Conservation (phyloP, 2,113 vertebrate species). For the Cottus gobio region DNA sequence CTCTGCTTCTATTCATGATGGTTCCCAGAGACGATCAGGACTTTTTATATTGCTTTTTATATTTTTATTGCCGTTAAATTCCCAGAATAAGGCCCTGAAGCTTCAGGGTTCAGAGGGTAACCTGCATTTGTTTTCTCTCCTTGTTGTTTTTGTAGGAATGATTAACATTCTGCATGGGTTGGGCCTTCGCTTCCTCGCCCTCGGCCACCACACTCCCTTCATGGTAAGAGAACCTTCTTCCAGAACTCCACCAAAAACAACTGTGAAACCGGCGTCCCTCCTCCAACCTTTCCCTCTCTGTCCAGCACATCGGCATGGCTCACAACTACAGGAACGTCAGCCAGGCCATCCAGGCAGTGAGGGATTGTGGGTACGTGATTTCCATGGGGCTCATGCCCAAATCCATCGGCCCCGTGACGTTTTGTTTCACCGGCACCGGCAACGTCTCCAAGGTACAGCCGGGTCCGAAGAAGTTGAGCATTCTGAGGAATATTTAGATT, state of each 20-base stretch:
- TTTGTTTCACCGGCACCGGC: slow-evolving; percentile 97
- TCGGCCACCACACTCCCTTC: slow-evolving; percentile 97
- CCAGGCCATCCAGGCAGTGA: slow-evolving; percentile 96
- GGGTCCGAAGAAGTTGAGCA: not conserved
- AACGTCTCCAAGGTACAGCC: slow-evolving; percentile 95
- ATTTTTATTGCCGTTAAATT: too few relatives aligned
- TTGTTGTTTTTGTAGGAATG: slow-evolving; percentile 86
- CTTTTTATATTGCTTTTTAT: too few relatives aligned
- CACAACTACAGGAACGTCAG: slow-evolving; percentile 98
- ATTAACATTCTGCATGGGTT: slow-evolving; percentile 97
- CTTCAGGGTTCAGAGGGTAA: not conserved
- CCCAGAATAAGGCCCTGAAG: too few relatives aligned
- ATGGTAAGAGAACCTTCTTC: slow-evolving; percentile 85
- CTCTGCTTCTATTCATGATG: too few relatives aligned
- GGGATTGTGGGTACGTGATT: slow-evolving; percentile 98
- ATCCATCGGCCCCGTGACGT: slow-evolving; percentile 94
- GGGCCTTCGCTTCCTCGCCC: slow-evolving; percentile 93
- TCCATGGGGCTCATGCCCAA: slow-evolving; percentile 97
- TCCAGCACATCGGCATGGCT: slow-evolving; percentile 96
- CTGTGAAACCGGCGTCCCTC: not conserved
- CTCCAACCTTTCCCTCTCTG: too few relatives aligned
- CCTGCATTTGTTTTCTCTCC: not conserved
- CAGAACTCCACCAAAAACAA: not conserved
- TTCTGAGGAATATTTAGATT: not conserved
- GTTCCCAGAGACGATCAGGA: too few relatives aligned